Conservation (phyloP, 2,113 vertebrate genomes). For the Stigmatopora argus region DNA sequence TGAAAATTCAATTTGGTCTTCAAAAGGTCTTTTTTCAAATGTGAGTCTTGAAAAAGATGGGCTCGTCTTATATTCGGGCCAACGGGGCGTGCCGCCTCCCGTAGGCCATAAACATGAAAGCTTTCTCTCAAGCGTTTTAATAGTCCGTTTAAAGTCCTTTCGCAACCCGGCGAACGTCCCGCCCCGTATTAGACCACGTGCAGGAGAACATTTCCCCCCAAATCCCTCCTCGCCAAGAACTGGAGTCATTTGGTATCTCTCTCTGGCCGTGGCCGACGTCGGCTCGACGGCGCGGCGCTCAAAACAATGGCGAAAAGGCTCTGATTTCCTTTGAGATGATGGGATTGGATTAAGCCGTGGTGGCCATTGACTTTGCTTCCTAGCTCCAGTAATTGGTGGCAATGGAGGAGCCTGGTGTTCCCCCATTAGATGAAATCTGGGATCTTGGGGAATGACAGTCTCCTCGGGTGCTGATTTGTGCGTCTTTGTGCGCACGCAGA, state of each 20-base stretch:
- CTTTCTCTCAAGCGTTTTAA: not conserved
- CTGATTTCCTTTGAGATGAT: constrained; percentile 52
- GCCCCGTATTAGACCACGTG: not conserved
- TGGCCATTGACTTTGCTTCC: constrained; percentile 46
- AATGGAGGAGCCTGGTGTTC: constrained; percentile 50
- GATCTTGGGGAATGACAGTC: not conserved
- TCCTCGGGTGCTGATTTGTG: not conserved
- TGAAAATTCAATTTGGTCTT: too few relatives aligned
- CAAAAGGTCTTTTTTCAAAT: too few relatives aligned
- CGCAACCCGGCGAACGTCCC: too few relatives aligned
- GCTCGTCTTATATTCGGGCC: too few relatives aligned
- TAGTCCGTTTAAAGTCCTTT: not conserved
- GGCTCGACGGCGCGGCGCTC: constrained; percentile 16
- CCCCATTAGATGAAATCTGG: constrained; percentile 51
- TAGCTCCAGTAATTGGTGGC: constrained; percentile 54
- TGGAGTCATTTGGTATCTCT: constrained; percentile 37
- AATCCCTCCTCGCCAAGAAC: not conserved
- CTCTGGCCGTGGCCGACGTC: constrained; percentile 32
- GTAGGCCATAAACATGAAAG: not conserved
- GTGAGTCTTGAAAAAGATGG: too few relatives aligned
- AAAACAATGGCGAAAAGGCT: constrained; percentile 27
- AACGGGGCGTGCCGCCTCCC: too few relatives aligned
- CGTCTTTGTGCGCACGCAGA: constrained; percentile 6
- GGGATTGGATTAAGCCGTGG: constrained; percentile 39
- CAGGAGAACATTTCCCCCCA: constrained; percentile 34